phyloP scores from a whole-genome alignment of 2,888 invertebrate species.

The Xestia sexstrigata region DNA sequence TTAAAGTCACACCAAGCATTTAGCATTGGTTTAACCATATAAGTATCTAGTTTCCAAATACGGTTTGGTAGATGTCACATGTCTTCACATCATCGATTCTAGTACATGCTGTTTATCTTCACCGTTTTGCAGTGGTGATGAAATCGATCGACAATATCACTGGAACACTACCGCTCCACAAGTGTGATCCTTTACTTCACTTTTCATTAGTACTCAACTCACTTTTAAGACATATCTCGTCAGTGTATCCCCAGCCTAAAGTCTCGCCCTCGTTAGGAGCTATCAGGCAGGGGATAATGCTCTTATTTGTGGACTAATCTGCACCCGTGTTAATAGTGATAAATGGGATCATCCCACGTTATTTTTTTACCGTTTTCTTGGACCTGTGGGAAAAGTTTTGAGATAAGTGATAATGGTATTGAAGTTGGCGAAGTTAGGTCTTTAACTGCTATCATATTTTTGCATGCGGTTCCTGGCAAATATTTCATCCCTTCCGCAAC shows the following conservation, averaged over 20 bases:
- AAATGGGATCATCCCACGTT: slow-evolving; percentile 66
- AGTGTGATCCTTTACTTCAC: neutral
- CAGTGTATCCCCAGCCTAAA: slow-evolving; percentile 62
- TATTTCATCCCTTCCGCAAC: neutral
- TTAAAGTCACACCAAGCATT: too few relatives aligned
- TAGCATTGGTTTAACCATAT: too few relatives aligned
- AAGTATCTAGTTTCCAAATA: too few relatives aligned
- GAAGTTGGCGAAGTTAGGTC: slow-evolving; percentile 30
- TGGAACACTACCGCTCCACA: neutral
- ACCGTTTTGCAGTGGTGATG: too few relatives aligned
- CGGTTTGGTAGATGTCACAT: too few relatives aligned
- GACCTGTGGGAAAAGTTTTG: slow-evolving; percentile 41
- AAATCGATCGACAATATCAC: too few relatives aligned
- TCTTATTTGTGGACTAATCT: slow-evolving; percentile 79
- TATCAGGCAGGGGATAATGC: slow-evolving; percentile 69
- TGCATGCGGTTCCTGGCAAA: neutral
- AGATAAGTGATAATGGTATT: slow-evolving; percentile 36
- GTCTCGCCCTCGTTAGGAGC: slow-evolving; percentile 74
- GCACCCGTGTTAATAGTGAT: slow-evolving; percentile 74
- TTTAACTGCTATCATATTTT: slow-evolving; percentile 29
- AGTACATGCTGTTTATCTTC: too few relatives aligned
- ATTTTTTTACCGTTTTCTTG: slow-evolving; percentile 42
- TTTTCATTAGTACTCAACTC: neutral
- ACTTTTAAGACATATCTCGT: neutral
- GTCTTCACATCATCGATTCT: too few relatives aligned